Base-by-base conservation (phyloP, 2,888 invertebrate genomes). In the Lymantria dispar region DNA sequence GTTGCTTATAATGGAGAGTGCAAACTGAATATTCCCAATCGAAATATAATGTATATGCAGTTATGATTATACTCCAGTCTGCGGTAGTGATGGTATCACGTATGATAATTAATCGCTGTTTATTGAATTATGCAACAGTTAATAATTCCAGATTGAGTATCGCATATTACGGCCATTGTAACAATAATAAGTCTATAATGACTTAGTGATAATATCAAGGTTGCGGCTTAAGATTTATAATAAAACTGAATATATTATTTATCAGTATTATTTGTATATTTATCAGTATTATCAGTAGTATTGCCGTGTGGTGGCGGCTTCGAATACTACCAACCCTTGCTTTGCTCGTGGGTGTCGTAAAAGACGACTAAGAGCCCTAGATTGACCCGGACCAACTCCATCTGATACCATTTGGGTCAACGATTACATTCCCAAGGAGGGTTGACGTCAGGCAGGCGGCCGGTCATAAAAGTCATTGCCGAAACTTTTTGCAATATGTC, bases 21-120 rank as follows among this genome's bases (percentile, higher is more conserved):
- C 38, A 48, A 37, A 41, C 5, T 9, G 8, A n/a, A n/a, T 3
- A 48, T 15, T 43, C 52, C 43, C 43, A 43, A 15, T 14, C 45
- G 33, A n/a, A 14, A 37, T 31, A 40, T 40, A n/a, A 8, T 50
- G 50, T 13, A 1, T 14, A 10, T 50, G 50, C 15, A 12, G 15
- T 15, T 29, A 42, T 3, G 1, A 33, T 9, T 31, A 43, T 11
- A 37, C 38, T 5, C 92, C 92, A 15, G 93, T 95, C 7, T 95
- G 95, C 78, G 95, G 94, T 15, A 93, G 93, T 39, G 94, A 96
- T 76, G 94, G 94, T 10, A 85, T 92, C 54, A 95, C 94, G 0
- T 95, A 96, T 78, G 85, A 87, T 53, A 94, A 93, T 78, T 41
- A 94, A 0, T n/a, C n/a, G n/a, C n/a, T 75, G 73, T 11, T 37